Base-by-base conservation (phyloP, 2,888 invertebrate species). In the Seira ritae region DNA sequence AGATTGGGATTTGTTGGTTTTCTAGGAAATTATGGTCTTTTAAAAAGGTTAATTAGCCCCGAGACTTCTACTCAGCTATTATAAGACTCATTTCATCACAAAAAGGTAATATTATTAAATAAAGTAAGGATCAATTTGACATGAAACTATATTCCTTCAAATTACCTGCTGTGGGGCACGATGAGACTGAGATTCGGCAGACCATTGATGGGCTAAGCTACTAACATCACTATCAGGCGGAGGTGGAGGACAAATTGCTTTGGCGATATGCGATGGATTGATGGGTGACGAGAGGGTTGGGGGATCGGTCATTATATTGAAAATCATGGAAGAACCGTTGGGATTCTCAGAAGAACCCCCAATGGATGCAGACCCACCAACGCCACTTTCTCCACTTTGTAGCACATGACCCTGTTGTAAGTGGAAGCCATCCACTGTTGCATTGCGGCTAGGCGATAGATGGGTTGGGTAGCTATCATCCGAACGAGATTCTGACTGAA, bases 171-270 rank as follows among this genome's bases (percentile, higher is more conserved):
- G 12, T 31, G 81, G 81, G 76, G 76, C 1, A 76, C 76, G 70
- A 78, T 83, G 82, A 83, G 82, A 73, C 46, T 83, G 31, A 31
- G 31, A 31, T 4, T 31, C 82, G 6, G 60, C 62, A 19, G 82
- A 62, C 82, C 82, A 83, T 17, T 72, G 82, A 69, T 75, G 76
- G 22, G 77, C 60, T 23, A 83, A 65, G 68, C 72, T 77, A 17
- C 81, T 65, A 72, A 82, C 31, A 22, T 83, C 82, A 78, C 82
- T 83, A 73, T 85, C 72, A 17, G 80, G 70, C 12, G 85, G 87
- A 4, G 88, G 88, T 19, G 88, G 88, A 22, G 88, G 88, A 78
- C 87, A 88, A 84, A 88, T 86, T 20, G 81, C 80, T 74, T 81
- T 84, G 31, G 81, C 84, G 79, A 73, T 84, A 80, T 82, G 85